Percentiles rank a stretch among this genome's conserved stretches.
Evolutionary conservation across 2,797 vertebrate species (phyloP).

Genomic region (Prunella strophiata): DNA sequence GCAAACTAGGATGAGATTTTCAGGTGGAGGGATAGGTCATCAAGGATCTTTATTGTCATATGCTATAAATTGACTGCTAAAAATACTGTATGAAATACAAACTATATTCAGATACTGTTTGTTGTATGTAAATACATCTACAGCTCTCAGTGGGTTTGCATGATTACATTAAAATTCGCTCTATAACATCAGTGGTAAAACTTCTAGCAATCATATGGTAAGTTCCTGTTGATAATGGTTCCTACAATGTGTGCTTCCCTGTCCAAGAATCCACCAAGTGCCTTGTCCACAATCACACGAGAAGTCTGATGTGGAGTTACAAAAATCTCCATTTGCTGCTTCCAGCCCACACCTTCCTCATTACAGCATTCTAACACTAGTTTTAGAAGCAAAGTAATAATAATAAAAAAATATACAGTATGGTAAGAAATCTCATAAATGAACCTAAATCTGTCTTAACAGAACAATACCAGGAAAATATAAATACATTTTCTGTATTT

Average conservation of each 20-base stretch:
- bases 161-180: not conserved
- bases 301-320: not conserved
- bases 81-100: not conserved
- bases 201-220: not conserved
- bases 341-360: not conserved
- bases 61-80: not conserved
- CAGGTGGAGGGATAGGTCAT: not conserved
- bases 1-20: not conserved
- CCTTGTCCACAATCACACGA: not conserved
- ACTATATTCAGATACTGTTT: not conserved
- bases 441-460: not conserved
- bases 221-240: not conserved
- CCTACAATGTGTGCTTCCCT: not conserved
- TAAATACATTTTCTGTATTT: not conserved
- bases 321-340: not conserved
- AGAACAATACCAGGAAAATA: conserved; percentile 4
- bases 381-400: not conserved
- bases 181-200: not conserved
- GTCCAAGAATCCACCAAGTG: not conserved
- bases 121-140: not conserved
- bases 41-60: conserved; percentile 19
- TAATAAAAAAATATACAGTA: not conserved
- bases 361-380: not conserved
- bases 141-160: not conserved
- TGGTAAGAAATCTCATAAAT: not conserved